Conservation (phyloP, 2,797 vertebrate genomes). For the Natrix natrix region DNA sequence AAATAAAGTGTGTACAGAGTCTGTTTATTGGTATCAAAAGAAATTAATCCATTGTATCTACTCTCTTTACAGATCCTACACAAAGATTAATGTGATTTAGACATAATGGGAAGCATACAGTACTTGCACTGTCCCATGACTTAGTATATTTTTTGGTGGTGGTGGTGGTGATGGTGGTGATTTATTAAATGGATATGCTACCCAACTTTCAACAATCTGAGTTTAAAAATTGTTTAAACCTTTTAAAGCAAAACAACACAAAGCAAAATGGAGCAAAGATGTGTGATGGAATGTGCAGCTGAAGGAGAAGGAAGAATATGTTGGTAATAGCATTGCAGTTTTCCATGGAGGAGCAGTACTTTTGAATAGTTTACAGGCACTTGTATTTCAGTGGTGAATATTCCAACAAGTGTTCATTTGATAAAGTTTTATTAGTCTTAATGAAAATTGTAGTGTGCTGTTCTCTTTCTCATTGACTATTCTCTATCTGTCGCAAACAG, state of each 20-base stretch:
- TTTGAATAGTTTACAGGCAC: not conserved
- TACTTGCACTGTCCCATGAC: not conserved
- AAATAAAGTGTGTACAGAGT: not conserved
- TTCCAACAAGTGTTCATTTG: not conserved
- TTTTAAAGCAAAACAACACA: not conserved
- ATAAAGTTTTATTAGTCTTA: not conserved
- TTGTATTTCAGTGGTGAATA: not conserved
- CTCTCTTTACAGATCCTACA: not conserved
- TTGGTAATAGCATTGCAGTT: not conserved
- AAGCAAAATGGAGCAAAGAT: not conserved
- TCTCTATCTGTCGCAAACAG: not conserved
- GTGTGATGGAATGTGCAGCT: not conserved
- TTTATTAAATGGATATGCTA: not conserved
- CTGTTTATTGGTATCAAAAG: not conserved
- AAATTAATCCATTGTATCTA: not conserved
- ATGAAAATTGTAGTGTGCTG: not conserved
- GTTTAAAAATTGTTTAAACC: not conserved
- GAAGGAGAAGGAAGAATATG: not conserved
- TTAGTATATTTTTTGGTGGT: rapidly evolving
- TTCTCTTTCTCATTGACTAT: not conserved
- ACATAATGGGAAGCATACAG: not conserved
- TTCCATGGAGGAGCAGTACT: not conserved
- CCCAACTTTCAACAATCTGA: not conserved
- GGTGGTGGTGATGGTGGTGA: not conserved
- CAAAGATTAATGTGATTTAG: not conserved